Conservation (phyloP, 2,888 invertebrate genomes). For the Helobdella robusta region DNA sequence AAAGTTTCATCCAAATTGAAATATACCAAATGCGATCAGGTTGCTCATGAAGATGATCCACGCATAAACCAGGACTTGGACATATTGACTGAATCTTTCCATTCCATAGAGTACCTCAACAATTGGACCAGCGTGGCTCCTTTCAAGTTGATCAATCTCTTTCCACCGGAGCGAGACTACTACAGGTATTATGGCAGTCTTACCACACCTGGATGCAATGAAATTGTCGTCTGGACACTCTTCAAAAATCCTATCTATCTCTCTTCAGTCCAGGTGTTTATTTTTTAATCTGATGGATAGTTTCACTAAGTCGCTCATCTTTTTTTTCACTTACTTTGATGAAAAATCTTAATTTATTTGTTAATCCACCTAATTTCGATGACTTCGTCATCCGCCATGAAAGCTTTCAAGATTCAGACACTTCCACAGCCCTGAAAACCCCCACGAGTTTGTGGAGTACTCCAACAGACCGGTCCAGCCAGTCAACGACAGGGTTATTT, state of each 20-base stretch:
- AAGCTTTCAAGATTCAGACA: slow-evolving; percentile 16
- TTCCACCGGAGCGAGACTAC: slow-evolving; percentile 9
- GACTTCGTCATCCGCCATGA: no score
- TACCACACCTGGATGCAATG: slow-evolving; percentile 1
- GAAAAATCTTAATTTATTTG: no score
- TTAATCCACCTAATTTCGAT: no score
- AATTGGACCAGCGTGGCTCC: neutral
- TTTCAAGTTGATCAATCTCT: slow-evolving; percentile 1
- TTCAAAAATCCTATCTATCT: neutral
- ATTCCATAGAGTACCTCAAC: no score
- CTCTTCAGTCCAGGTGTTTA: neutral
- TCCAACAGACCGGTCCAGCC: slow-evolving; percentile 5
- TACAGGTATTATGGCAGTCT: slow-evolving; percentile 16
- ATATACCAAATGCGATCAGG: no score
- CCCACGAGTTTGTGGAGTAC: neutral
- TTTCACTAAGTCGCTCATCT: neutral
- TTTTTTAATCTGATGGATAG: neutral
- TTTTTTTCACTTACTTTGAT: no score
- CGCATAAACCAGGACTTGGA: no score
- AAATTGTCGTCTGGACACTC: neutral
- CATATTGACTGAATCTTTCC: no score
- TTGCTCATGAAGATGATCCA: no score
- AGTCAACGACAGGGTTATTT: neutral
- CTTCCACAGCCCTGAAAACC: neutral
- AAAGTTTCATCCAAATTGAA: no score